These are phyloP conservation scores for Neoaliturus tenellus DNA, from an alignment of 2,888 invertebrate genomes.

Conservation along the genomic window DNA sequence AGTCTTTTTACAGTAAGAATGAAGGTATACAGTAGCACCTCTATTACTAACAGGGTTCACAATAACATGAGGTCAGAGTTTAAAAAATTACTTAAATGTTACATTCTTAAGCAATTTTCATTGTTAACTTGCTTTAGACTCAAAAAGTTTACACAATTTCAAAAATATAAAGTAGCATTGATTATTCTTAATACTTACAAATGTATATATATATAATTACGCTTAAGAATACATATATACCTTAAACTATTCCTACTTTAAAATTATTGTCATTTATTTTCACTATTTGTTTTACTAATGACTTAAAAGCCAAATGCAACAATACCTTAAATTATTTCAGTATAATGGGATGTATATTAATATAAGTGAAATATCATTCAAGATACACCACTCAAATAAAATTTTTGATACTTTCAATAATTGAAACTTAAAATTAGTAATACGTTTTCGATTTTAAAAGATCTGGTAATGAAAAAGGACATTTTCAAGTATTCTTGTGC, in stretches of 20 bases:
- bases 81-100: not conserved
- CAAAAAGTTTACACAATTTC: not conserved
- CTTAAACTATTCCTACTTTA: constrained; percentile 53
- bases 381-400: too few species aligned
- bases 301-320: constrained; percentile 10
- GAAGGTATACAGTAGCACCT: not conserved
- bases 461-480: too few species aligned
- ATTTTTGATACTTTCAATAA: too few species aligned
- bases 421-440: too few species aligned
- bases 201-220: not conserved
- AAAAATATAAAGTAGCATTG: constrained; percentile 40
- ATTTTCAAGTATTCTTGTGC: too few species aligned
- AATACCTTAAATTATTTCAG: too few species aligned
- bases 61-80: not conserved
- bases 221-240: not conserved
- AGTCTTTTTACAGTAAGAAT: not conserved
- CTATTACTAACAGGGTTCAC: constrained; percentile 8
- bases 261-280: constrained; percentile 59
- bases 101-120: not conserved
- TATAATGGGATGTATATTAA: too few species aligned
- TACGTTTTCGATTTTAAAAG: too few species aligned
- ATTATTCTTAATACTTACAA: not conserved
- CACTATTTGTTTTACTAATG: constrained; percentile 34
- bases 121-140: not conserved
- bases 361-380: too few species aligned